Evolutionary conservation across 2,888 invertebrate genomes (phyloP).

Genomic region (Diaphora mendica): DNA sequence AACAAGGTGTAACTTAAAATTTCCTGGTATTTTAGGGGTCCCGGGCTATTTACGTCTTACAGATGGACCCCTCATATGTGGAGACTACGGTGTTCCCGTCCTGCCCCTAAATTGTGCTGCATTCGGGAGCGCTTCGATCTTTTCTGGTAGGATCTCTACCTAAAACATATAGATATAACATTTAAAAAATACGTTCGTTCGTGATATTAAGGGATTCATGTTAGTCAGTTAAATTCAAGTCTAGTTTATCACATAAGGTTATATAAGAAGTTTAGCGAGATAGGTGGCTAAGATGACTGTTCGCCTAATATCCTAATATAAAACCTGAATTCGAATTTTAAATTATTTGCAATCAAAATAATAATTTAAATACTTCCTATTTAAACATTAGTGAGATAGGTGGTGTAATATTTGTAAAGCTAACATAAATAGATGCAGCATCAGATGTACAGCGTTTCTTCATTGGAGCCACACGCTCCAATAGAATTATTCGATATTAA

Average conservation of each 20-base stretch:
- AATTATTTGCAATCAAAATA: not conserved
- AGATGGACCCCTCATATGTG: too few relatives aligned
- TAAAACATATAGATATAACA: too few relatives aligned
- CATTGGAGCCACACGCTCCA: not conserved
- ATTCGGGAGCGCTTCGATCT: too few relatives aligned
- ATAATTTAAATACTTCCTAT: not conserved
- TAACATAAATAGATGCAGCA: too few relatives aligned
- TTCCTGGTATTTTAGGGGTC: not conserved
- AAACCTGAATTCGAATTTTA: not conserved
- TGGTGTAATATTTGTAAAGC: not conserved
- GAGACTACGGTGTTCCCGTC: too few relatives aligned
- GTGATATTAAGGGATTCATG: not conserved
- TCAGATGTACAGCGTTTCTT: too few relatives aligned
- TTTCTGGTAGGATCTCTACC: too few relatives aligned
- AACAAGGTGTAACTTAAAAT: not conserved
- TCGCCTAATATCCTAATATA: not conserved
- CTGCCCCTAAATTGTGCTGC: too few relatives aligned
- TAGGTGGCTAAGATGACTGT: not conserved
- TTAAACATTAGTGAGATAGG: not conserved
- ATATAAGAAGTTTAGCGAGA: too few relatives aligned
- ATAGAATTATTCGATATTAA: constrained; percentile 1
- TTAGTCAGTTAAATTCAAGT: not conserved
- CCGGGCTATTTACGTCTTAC: too few relatives aligned
- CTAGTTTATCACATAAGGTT: not conserved
- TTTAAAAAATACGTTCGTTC: not conserved